Evolutionary conservation across 2,113 vertebrate genomes (phyloP).

Genomic region (Epinephelus cyanopodus): DNA sequence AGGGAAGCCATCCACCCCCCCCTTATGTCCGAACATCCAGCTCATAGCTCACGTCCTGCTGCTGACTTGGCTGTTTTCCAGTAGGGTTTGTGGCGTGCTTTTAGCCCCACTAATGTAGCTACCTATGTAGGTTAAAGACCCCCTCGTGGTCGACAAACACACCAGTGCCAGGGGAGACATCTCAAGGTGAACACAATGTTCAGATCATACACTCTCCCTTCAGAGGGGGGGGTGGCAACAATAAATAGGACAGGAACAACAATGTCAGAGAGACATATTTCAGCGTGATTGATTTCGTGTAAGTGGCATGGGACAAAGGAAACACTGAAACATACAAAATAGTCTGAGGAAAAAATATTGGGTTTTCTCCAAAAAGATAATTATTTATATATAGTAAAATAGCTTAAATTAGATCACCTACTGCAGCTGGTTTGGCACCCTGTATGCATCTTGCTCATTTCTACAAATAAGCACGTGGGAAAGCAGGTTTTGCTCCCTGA

Average conservation of each 20-base stretch:
- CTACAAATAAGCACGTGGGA: background rate
- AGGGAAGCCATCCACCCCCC: slow-evolving; percentile 49
- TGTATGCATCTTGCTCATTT: background rate
- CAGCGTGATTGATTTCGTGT: slow-evolving; percentile 50
- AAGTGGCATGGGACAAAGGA: background rate
- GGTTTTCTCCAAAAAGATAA: background rate
- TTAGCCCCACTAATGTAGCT: slow-evolving; percentile 81
- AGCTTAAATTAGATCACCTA: background rate
- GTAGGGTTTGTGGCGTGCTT: slow-evolving; percentile 61
- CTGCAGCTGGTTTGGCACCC: background rate
- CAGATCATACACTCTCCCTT: slow-evolving; percentile 31
- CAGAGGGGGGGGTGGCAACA: slow-evolving; percentile 31
- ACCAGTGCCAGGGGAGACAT: slow-evolving; percentile 71
- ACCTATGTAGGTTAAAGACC: slow-evolving; percentile 86
- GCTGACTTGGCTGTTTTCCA: slow-evolving; percentile 81
- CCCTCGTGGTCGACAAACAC: slow-evolving; percentile 78
- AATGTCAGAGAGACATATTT: slow-evolving; percentile 56
- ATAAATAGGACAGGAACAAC: slow-evolving; percentile 62
- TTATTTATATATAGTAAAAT: background rate
- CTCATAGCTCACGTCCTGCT: slow-evolving; percentile 65
- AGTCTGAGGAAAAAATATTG: background rate
- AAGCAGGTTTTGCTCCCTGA: slow-evolving; percentile 19
- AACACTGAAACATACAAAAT: slow-evolving; percentile 21
- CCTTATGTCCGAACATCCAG: slow-evolving; percentile 62
- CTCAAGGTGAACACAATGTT: slow-evolving; percentile 78